Percentiles rank a stretch among this genome's conserved stretches.
These are phyloP conservation scores for Rhabdomys pumilio DNA, from an alignment of 2,797 vertebrate species.

Conservation along the genomic window DNA sequence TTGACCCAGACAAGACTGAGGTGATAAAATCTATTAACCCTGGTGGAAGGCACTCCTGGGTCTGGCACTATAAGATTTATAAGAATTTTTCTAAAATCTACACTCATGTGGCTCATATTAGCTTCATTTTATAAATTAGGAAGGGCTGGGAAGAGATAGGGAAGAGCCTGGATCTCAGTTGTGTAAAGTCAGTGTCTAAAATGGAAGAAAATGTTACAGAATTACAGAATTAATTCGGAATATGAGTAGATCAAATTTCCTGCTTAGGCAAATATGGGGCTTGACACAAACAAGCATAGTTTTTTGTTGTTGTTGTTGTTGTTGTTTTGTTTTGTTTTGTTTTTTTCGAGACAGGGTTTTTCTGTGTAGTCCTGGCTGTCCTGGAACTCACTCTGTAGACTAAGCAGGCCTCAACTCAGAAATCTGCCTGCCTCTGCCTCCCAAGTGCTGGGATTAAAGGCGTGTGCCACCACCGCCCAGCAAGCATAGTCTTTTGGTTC, in stretches of 20 bases:
- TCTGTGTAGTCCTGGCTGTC: too few relatives aligned
- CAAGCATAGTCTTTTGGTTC: neutral
- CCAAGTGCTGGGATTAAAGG: too few relatives aligned
- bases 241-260: slow-evolving; percentile 19
- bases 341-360: too few relatives aligned
- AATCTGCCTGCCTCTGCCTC: too few relatives aligned
- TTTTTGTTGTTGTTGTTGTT: too few relatives aligned
- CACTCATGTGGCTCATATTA: neutral
- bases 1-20: neutral
- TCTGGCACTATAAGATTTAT: neutral
- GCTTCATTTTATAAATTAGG: neutral
- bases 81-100: neutral
- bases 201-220: neutral
- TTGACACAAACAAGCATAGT: neutral
- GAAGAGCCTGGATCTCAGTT: neutral
- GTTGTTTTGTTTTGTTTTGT: too few relatives aligned
- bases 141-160: neutral
- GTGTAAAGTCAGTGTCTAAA: slow-evolving; percentile 13
- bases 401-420: too few relatives aligned
- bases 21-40: neutral
- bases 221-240: neutral
- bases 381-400: too few relatives aligned
- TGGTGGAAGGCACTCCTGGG: neutral
- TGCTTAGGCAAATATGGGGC: neutral
- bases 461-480: too few relatives aligned